Base-by-base conservation (phyloP, 2,113 vertebrate genomes). In the Brachirus orientalis region DNA sequence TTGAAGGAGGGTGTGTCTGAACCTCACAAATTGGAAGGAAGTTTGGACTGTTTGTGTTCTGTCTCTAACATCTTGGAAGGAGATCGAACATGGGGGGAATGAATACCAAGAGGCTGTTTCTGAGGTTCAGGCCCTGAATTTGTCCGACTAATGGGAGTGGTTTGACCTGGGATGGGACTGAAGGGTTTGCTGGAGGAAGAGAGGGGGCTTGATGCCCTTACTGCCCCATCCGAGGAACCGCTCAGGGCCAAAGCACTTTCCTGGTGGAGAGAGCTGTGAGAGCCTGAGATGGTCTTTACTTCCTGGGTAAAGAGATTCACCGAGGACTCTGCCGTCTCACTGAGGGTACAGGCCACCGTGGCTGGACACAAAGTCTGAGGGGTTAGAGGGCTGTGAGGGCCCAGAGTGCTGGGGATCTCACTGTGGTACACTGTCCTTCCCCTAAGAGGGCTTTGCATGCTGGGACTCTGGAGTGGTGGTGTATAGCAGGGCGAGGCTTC, bases 21-120 rank as follows among this genome's bases (percentile, higher is more conserved):
- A 79, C 87, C 84, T 98, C 95, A 99, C 88, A 98, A 95, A 83
- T 97, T 96, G 67, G 96, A 97, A 37, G 96, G 95, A 85, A 98
- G 94, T 92, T 97, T 97, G 69, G 96, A 94, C 78, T 93, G 92
- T 75, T 91, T 91, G 8, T 92, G 90, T 89, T 95, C 95, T 47
- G 90, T 91, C 58, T 92, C 94, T 63, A 93, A 57, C 38, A 91
- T 77, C 3, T 88, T 89, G 64, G 89, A 69, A 0, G 92, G 68
- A 44, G 94, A 91, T 50, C 56, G 80, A 40, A 63, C 51, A 6
- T 35, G 56, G 38, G 89, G 61, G 17, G 79, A 86, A 11, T 61
- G 72, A 40, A 69, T 48, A 16, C 53, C 64, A 8, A 28, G 5
- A 0, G 69, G 46, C 53, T 63, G 84, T 66, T 67, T 91, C 43